Evolutionary conservation across 2,888 invertebrate species (phyloP).

Genomic region (Argynnis bischoffii): DNA sequence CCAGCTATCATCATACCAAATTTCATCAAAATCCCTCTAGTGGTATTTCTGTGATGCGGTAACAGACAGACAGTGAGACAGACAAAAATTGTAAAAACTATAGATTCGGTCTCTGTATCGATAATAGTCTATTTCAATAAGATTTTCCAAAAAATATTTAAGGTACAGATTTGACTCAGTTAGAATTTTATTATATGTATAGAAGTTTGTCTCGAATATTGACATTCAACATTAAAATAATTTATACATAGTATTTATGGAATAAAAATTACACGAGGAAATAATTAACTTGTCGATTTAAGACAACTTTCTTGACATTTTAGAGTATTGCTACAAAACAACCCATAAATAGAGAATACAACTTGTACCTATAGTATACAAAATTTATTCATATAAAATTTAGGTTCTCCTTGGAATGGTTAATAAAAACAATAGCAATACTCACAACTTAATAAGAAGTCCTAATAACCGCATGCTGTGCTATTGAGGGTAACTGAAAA

Average conservation of each 20-base stretch:
- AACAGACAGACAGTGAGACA: too few relatives aligned
- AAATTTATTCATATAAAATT: background rate
- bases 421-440: conserved; percentile 21
- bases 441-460: conserved; percentile 33
- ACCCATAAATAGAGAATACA: background rate
- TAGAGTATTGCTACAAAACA: background rate
- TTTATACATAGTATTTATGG: conserved; percentile 4
- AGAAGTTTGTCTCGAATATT: background rate
- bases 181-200: too few relatives aligned
- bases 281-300: background rate
- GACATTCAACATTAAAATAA: background rate
- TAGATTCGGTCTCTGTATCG: too few relatives aligned
- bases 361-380: background rate
- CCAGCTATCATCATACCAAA: too few relatives aligned
- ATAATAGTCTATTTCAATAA: too few relatives aligned
- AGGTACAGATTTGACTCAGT: too few relatives aligned
- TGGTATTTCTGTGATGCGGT: too few relatives aligned
- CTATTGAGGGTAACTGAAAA: conserved; percentile 14
- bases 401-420: too few relatives aligned
- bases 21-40: too few relatives aligned
- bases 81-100: too few relatives aligned
- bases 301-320: background rate
- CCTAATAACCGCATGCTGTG: conserved; percentile 29
- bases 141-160: too few relatives aligned
- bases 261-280: background rate